Percentiles rank a stretch among this genome's conserved stretches.
Conservation (phyloP, 1,140 invertebrate species). For the Magallana gigas region DNA sequence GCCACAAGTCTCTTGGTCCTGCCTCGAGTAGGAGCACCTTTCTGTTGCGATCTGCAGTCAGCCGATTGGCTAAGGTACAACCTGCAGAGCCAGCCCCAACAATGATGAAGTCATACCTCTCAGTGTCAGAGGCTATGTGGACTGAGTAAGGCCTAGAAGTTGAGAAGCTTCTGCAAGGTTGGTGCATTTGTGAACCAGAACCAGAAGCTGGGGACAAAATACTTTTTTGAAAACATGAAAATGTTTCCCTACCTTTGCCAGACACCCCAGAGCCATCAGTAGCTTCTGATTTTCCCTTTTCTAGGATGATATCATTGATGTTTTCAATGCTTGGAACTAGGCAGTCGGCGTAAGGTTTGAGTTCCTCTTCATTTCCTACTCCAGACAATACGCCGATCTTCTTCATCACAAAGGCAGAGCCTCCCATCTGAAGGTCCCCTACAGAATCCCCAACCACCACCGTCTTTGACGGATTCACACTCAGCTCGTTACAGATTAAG, state of each 20-base stretch:
- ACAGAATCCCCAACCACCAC: slow-evolving; percentile 80
- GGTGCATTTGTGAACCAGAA: not conserved
- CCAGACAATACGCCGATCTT: slow-evolving; percentile 80
- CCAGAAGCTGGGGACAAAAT: not conserved
- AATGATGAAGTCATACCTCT: slow-evolving; percentile 76
- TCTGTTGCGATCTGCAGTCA: slow-evolving; percentile 74
- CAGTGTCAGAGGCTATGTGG: not conserved
- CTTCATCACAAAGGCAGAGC: slow-evolving; percentile 75
- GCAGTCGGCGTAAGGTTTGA: slow-evolving; percentile 70
- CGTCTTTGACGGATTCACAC: slow-evolving; percentile 74
- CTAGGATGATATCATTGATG: slow-evolving; percentile 55
- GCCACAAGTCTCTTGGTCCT: slow-evolving; percentile 77
- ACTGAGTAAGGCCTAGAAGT: slow-evolving; percentile 40
- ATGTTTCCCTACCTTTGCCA: not conserved
- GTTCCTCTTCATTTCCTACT: slow-evolving; percentile 66
- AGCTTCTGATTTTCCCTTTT: not conserved
- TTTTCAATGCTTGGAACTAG: slow-evolving; percentile 70
- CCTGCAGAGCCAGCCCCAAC: slow-evolving; percentile 79
- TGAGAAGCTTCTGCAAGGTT: slow-evolving; percentile 47
- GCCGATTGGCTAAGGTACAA: slow-evolving; percentile 77
- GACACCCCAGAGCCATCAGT: not conserved
- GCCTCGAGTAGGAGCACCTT: slow-evolving; percentile 80
- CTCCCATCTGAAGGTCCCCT: slow-evolving; percentile 79
- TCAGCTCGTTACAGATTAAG: slow-evolving; percentile 78
- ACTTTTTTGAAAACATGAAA: not conserved